Base-by-base conservation (phyloP, 2,113 vertebrate species). In the Oryctolagus cuniculus region DNA sequence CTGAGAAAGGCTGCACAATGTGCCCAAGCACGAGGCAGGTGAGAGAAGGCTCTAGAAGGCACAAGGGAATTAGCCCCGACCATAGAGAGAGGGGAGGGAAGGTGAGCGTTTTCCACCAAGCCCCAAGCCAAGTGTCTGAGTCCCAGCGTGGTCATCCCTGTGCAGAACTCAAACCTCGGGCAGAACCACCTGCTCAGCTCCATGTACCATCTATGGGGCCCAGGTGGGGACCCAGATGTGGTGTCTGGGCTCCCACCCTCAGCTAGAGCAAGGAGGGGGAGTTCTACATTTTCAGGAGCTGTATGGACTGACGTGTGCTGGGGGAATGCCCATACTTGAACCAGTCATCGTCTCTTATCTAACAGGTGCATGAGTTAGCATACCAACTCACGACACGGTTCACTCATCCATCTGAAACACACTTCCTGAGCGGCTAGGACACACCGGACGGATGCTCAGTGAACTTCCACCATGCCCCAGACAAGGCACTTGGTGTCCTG, bases 261-360 rank as follows among this genome's bases (percentile, higher is more conserved):
- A 72, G 87, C 93, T 86, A 91, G 77, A 77, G 63, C 3, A 1
- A 34, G 22, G 0, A 72, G 53, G 81, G 67, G 15, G 38, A 90
- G 70, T 74, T 96, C 72, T 74, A 19, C 61, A 44, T 95, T 93
- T 94, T 72, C 89, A 96, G 86, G 86, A 89, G 95, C 92, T 95
- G 79, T 94, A 95, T 63, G 91, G 74, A 64, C 77, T 74, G 77
- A 88, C 6, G 5, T 63, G 91, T 61, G 38, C 93, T 69, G 81
- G 72, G 31, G 27, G 49, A 73, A 67, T n/a, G 1, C 51, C 79
- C 66, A n/a, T 91, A 79, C 1, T 5, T 0, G 6, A 95, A 64
- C 73, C 75, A 95, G 64, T 88, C 93, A 75, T 89, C 75, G 55
- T 81, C 83, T 75, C 90, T 95, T 92, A 85, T 73, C 92, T 94